Evolutionary conservation across 1,140 invertebrate genomes (phyloP), one percentile per base, ranked within the genome.

Genomic region (Drosophila lacteicornis): DNA sequence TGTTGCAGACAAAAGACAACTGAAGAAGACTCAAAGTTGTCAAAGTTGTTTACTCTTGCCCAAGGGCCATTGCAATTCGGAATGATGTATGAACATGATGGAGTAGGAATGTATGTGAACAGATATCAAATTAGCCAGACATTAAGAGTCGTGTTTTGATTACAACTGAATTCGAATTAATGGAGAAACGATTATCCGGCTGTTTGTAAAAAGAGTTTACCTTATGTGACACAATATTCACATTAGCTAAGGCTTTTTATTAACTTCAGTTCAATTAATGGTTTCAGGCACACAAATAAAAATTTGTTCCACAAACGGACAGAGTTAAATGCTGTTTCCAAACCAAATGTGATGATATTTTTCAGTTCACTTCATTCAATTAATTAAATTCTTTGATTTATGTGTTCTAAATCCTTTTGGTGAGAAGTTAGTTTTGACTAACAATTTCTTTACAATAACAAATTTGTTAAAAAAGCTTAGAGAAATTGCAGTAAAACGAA

Each of bases 11-110:
- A 17, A 68, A 25, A 40, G 19, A 51, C 45, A 40, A 38, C 19
- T 25, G 38, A 50, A n/a, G 60, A 30, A 30, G 45, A 46, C 38
- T n/a, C 61, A 70, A 56, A 46, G 30, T 17, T 56, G 66, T 45
- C 66, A 53, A 38, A 45, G 33, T 68, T 43, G 40, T 15, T 66
- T 50, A 9, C 25, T 38, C 6, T 62, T n/a, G 38, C 38, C 47
- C 46, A 17, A 63, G 33, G 65, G 43, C 60, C 30, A n/a, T 33
- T 45, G 40, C 19, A 45, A 62, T 62, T 46, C 25, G 3, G 19
- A 27, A 22, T 40, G 22, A 22, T 30, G 7, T 40, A 30, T 47
- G 58, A 43, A 12, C 22, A 61, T 19, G n/a, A 30, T 33, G 22
- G 1, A 13, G 5, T 5, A 15, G 9, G 3, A 9, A 36, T 36